These are phyloP conservation scores for Phalacrocorax pelagicus DNA, from an alignment of 2,113 vertebrate genomes.

Conservation along the genomic window DNA sequence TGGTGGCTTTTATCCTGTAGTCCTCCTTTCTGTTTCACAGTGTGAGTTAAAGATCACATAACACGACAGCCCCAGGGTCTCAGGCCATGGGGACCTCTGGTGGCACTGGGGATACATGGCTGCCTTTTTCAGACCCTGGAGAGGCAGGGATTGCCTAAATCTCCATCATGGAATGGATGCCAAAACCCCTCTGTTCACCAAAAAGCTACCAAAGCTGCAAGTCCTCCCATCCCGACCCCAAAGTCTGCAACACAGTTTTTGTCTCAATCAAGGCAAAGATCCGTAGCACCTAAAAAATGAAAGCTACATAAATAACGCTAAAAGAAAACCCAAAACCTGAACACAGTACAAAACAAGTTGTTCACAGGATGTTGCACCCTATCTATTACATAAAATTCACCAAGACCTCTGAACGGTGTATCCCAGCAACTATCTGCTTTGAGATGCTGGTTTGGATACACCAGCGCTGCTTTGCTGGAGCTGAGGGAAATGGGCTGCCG, in stretches of 20 bases:
- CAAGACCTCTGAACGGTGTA: neutral
- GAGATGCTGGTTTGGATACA: neutral
- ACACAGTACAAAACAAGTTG: fast-evolving
- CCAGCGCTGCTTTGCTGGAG: neutral
- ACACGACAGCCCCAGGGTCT: neutral
- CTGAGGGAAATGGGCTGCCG: neutral
- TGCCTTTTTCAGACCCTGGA: neutral
- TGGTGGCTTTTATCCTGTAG: neutral
- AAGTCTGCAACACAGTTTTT: neutral
- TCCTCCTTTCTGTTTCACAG: neutral
- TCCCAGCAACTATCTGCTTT: neutral
- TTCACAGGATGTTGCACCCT: neutral
- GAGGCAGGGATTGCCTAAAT: neutral
- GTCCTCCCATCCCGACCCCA: neutral
- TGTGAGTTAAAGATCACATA: neutral
- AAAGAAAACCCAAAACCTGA: neutral
- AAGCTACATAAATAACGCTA: neutral
- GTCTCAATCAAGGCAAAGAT: neutral
- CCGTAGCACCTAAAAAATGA: neutral
- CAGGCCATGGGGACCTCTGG: neutral
- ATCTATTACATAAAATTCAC: neutral
- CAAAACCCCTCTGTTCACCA: neutral
- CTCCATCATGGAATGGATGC: neutral
- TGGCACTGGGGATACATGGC: neutral
- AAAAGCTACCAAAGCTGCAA: neutral